These are phyloP conservation scores for Limanda limanda DNA, from an alignment of 2,113 vertebrate genomes.

Conservation along the genomic window DNA sequence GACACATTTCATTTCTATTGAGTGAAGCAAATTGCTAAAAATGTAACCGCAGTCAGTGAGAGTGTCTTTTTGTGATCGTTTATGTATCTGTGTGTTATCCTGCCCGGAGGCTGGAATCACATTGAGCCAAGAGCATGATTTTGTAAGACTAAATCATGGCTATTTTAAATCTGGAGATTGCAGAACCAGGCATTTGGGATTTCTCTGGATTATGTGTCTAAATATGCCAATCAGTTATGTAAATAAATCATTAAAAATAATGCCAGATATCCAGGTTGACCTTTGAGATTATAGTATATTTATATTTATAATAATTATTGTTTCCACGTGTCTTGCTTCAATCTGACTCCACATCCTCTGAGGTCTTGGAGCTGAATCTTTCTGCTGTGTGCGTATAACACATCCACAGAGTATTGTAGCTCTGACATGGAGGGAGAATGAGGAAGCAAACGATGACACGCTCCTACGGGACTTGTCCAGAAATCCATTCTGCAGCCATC, in stretches of 20 bases:
- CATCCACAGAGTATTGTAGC: slow-evolving; percentile 25
- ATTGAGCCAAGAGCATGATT: slow-evolving; percentile 24
- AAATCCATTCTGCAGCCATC: slow-evolving; percentile 41
- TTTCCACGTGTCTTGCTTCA: neutral
- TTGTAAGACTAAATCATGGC: slow-evolving; percentile 11
- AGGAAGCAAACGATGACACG: too few relatives aligned
- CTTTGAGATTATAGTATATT: neutral
- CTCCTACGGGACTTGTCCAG: slow-evolving; percentile 26
- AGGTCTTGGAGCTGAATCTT: too few relatives aligned
- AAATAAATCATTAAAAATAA: slow-evolving; percentile 42
- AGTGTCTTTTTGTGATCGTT: neutral
- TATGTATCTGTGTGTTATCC: neutral
- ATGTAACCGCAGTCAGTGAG: neutral
- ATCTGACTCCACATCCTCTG: too few relatives aligned
- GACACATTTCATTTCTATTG: neutral
- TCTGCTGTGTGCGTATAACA: slow-evolving; percentile 27
- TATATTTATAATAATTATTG: neutral
- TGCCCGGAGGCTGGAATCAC: slow-evolving; percentile 21
- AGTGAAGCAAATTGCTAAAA: neutral
- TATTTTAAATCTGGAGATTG: slow-evolving; percentile 23
- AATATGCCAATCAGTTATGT: slow-evolving; percentile 29
- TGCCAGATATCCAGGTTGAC: neutral
- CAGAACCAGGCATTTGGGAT: slow-evolving; percentile 13
- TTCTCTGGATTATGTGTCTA: slow-evolving; percentile 17
- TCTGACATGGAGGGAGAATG: slow-evolving; percentile 15